Conservation (phyloP, 1,140 invertebrate species). For the Chrysoperla carnea region DNA sequence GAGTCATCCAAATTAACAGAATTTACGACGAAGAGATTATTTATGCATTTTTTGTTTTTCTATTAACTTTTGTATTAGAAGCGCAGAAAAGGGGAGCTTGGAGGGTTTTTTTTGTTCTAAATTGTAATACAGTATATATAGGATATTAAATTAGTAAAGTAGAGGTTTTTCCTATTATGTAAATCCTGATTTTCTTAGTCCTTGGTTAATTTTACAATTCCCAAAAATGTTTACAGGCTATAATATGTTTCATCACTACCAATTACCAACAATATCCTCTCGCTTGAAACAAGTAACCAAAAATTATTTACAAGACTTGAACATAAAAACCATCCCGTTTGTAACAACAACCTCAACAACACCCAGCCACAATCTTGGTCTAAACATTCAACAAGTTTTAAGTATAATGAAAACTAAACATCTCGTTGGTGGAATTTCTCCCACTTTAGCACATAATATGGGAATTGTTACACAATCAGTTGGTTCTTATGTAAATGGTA, state of each 20-base stretch:
- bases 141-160: too few species aligned
- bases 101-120: too few species aligned
- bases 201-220: too few species aligned
- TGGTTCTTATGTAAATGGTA: not conserved
- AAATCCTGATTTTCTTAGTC: too few species aligned
- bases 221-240: too few species aligned
- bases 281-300: conserved; percentile 27
- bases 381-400: conserved; percentile 35
- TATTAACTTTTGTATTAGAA: too few species aligned
- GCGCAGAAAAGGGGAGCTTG: too few species aligned
- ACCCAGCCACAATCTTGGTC: conserved; percentile 32
- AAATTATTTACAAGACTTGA: conserved; percentile 24
- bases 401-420: conserved; percentile 29
- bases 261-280: conserved; percentile 30
- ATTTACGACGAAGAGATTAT: too few species aligned
- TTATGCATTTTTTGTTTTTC: too few species aligned
- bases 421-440: conserved; percentile 16
- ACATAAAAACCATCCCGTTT: conserved; percentile 32
- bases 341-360: conserved; percentile 30
- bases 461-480: conserved; percentile 12
- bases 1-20: too few species aligned
- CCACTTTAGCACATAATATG: conserved; percentile 21
- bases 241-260: conserved; percentile 14
- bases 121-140: too few species aligned
- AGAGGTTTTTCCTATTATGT: too few species aligned